Evolutionary conservation across 2,888 invertebrate genomes (phyloP).

Genomic region (Callimorpha dominula): DNA sequence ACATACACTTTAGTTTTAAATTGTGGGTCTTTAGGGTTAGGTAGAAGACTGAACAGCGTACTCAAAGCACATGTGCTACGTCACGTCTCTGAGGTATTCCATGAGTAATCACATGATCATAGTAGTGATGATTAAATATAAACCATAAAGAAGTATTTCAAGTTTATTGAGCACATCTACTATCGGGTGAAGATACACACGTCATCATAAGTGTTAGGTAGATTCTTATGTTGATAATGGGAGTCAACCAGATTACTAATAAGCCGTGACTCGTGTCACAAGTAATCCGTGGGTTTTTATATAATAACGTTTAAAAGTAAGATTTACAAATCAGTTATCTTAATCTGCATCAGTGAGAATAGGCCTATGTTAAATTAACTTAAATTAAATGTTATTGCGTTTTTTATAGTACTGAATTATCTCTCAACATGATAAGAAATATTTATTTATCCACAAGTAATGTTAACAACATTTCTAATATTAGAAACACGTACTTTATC

Average conservation of each 20-base stretch:
- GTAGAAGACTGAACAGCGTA: too few relatives aligned
- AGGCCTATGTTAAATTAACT: slow-evolving; percentile 8
- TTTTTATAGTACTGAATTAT: slow-evolving; percentile 13
- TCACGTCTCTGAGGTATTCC: too few relatives aligned
- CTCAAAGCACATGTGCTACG: too few relatives aligned
- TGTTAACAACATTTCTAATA: slow-evolving; percentile 21
- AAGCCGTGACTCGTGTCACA: neutral
- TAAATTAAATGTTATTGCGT: slow-evolving; percentile 6
- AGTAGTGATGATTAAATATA: too few relatives aligned
- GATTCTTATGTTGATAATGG: neutral
- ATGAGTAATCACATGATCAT: too few relatives aligned
- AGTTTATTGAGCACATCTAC: too few relatives aligned
- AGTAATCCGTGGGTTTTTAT: slow-evolving; percentile 5
- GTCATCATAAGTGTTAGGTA: neutral
- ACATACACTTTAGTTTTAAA: too few relatives aligned
- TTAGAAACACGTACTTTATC: slow-evolving; percentile 30
- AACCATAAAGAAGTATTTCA: too few relatives aligned
- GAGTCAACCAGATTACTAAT: neutral
- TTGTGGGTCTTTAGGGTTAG: too few relatives aligned
- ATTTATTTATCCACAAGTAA: slow-evolving; percentile 13
- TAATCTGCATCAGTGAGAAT: slow-evolving; percentile 7
- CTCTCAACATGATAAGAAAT: slow-evolving; percentile 6
- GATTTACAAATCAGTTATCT: slow-evolving; percentile 1
- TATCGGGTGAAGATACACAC: neutral
- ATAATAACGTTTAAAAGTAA: slow-evolving; percentile 4